Evolutionary conservation across 2,113 vertebrate species (phyloP).

Genomic region (Pomatorhinus ruficollis): DNA sequence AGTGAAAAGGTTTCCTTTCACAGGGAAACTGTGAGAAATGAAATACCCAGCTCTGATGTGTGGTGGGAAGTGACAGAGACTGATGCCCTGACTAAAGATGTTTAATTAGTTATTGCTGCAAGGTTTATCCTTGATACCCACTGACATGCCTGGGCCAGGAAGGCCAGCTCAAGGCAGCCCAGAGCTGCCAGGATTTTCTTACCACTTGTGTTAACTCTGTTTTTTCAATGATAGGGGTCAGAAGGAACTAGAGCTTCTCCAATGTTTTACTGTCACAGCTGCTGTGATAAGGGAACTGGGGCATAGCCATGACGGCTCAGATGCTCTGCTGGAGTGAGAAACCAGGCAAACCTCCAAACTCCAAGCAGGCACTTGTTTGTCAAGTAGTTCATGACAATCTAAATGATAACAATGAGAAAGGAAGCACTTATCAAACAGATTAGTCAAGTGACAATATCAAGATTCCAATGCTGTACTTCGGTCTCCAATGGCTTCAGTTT

Average conservation of each 20-base stretch:
- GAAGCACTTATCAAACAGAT: not conserved
- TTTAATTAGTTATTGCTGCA: not conserved
- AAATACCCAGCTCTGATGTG: fast-evolving
- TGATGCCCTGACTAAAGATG: not conserved
- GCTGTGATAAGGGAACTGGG: not conserved
- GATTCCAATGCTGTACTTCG: fast-evolving
- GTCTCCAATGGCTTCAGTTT: not conserved
- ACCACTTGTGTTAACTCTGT: not conserved
- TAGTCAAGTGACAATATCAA: not conserved
- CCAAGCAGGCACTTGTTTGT: not conserved
- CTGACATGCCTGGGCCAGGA: not conserved
- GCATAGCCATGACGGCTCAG: not conserved
- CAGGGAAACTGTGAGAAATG: not conserved
- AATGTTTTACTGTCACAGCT: not conserved
- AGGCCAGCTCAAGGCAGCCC: not conserved
- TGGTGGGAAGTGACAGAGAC: not conserved
- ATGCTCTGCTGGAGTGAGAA: not conserved
- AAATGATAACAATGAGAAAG: not conserved
- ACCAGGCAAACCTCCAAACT: not conserved
- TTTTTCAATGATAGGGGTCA: fast-evolving
- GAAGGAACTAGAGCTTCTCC: not conserved
- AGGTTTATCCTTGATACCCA: not conserved
- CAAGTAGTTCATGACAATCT: not conserved
- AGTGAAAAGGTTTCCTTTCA: not conserved
- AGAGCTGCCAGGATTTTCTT: not conserved